A percentile compares a stretch with the other conserved stretches of the same genome.
phyloP scores from a whole-genome alignment of 1,140 invertebrate genomes.

The Papilio glaucus region DNA sequence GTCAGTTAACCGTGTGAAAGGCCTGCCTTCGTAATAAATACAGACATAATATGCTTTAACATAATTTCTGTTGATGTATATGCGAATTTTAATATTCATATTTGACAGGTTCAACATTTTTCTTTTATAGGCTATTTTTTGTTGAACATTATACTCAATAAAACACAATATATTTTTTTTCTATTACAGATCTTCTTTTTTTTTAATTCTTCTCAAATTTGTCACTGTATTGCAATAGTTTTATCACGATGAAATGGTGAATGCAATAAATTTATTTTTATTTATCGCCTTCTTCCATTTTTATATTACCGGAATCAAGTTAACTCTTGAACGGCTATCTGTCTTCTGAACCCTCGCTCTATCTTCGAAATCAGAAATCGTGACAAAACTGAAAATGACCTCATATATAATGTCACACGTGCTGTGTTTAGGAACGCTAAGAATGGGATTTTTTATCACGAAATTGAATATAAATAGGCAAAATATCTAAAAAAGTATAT shows the following conservation, averaged over 20 bases:
- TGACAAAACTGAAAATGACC: conserved; percentile 63
- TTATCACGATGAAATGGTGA: background rate
- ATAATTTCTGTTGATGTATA: too few relatives aligned
- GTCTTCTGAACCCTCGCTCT: conserved; percentile 52
- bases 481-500: background rate
- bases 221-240: background rate
- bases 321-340: conserved; percentile 58
- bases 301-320: conserved; percentile 53
- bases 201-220: background rate
- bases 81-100: too few relatives aligned
- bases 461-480: conserved; percentile 1
- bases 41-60: too few relatives aligned
- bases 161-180: background rate
- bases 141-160: too few relatives aligned
- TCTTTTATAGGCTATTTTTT: too few relatives aligned
- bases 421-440: conserved; percentile 26
- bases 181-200: too few relatives aligned
- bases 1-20: too few relatives aligned
- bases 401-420: conserved; percentile 53
- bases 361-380: conserved; percentile 54
- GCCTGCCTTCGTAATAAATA: too few relatives aligned
- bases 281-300: conserved; percentile 42
- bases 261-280: conserved; percentile 33
- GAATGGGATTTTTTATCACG: conserved; percentile 8
- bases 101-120: too few relatives aligned